These are phyloP conservation scores for Agrilus cyanescens DNA, from an alignment of 2,888 invertebrate species.

Conservation along the genomic window DNA sequence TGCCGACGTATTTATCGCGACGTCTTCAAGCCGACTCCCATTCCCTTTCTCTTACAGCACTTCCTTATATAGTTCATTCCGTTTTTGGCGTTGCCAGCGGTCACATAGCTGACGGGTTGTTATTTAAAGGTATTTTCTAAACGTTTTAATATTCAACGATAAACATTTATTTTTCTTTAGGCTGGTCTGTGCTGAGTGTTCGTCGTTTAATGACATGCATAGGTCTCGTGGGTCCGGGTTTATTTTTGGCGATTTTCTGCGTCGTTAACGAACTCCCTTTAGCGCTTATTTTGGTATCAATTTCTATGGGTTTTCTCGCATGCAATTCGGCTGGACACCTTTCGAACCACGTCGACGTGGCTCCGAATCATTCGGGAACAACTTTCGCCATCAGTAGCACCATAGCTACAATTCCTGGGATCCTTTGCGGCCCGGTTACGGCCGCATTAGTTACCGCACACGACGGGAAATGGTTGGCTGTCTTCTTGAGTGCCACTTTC, in stretches of 20 bases:
- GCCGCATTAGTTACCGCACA: constrained; percentile 60
- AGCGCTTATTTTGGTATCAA: constrained; percentile 58
- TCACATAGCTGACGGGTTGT: constrained; percentile 56
- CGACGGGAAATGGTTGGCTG: constrained; percentile 61
- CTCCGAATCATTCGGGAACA: constrained; percentile 64
- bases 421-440: constrained; percentile 63
- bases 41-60: constrained; percentile 58
- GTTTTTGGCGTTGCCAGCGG: constrained; percentile 58
- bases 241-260: constrained; percentile 57
- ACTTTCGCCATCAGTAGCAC: constrained; percentile 69
- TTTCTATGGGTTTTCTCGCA: constrained; percentile 64
- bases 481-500: constrained; percentile 58
- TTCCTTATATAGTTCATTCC: constrained; percentile 63
- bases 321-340: constrained; percentile 66
- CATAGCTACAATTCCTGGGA: constrained; percentile 63
- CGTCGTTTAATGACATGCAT: constrained; percentile 59
- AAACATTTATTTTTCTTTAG: constrained; percentile 22
- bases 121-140: constrained; percentile 18
- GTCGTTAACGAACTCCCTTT: constrained; percentile 54
- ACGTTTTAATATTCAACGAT: too few species aligned
- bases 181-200: constrained; percentile 56
- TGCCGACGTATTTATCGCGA: constrained; percentile 57
- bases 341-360: constrained; percentile 66
- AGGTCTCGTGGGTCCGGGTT: constrained; percentile 59
- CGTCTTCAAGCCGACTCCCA: constrained; percentile 53